A percentile compares a stretch with the other conserved stretches of the same genome.
Conservation (phyloP, 2,888 invertebrate species). For the Molanna angustata region DNA sequence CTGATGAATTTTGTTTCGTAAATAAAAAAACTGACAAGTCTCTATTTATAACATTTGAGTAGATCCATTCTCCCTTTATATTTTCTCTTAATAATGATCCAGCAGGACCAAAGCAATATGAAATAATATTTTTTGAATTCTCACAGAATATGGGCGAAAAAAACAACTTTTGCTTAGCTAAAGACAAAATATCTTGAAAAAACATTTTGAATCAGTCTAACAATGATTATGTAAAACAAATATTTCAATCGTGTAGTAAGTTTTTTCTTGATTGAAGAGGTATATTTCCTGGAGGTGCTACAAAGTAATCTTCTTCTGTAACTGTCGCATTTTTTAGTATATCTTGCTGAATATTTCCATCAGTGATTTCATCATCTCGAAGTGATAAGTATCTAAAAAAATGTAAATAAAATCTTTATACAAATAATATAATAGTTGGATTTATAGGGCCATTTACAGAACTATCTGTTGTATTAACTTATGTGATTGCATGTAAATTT, state of each 20-base stretch:
- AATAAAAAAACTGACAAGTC: conserved; percentile 47
- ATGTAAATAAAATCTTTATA: too few relatives aligned
- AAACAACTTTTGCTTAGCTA: conserved; percentile 32
- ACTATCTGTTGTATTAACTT: too few relatives aligned
- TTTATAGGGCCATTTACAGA: too few relatives aligned
- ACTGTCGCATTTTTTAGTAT: conserved; percentile 72
- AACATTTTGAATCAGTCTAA: conserved; percentile 28
- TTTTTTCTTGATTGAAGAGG: conserved; percentile 57
- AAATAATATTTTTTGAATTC: conserved; percentile 13
- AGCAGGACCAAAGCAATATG: conserved; percentile 43
- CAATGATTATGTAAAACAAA: neutral
- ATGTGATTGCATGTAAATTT: too few relatives aligned
- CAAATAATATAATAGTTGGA: too few relatives aligned
- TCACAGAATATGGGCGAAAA: conserved; percentile 22
- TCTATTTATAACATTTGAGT: conserved; percentile 47
- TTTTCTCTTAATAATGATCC: conserved; percentile 54
- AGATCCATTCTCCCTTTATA: conserved; percentile 56
- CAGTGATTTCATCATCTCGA: conserved; percentile 66
- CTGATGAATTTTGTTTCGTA: conserved; percentile 31
- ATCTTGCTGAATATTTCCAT: conserved; percentile 65
- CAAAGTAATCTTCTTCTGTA: conserved; percentile 86
- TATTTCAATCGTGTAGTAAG: conserved; percentile 35
- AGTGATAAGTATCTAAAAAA: conserved; percentile 61
- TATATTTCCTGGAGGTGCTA: conserved; percentile 85
- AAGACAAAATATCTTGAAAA: conserved; percentile 26